phyloP scores from a whole-genome alignment of 2,113 vertebrate species.

The Nycticryphes semicollaris region DNA sequence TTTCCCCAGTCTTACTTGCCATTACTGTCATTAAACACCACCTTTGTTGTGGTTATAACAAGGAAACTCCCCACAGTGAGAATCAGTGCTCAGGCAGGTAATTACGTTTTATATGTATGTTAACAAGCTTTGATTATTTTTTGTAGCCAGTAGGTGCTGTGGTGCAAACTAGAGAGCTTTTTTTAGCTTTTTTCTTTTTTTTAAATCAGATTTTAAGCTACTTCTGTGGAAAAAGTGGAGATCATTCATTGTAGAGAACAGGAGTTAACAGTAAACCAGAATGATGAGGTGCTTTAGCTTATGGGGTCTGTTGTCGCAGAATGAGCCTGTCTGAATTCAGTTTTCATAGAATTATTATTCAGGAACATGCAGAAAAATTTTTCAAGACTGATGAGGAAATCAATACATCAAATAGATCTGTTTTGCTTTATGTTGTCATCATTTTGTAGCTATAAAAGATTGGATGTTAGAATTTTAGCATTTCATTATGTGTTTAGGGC shows the following conservation, averaged over 20 bases:
- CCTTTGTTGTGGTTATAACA: constrained; percentile 14
- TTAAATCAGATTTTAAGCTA: not conserved
- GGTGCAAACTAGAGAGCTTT: not conserved
- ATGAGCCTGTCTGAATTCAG: not conserved
- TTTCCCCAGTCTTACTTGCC: not conserved
- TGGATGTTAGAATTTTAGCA: not conserved
- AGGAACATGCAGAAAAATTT: not conserved
- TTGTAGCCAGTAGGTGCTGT: not conserved
- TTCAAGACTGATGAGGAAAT: not conserved
- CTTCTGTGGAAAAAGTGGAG: not conserved
- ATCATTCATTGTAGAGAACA: not conserved
- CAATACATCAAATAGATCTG: not conserved
- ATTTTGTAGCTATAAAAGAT: not conserved
- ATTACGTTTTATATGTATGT: constrained; percentile 8
- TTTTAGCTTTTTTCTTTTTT: not conserved
- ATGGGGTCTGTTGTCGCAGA: not conserved
- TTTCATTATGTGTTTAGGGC: not conserved
- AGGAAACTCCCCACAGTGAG: constrained; percentile 26
- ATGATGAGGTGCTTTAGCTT: not conserved
- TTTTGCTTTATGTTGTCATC: not conserved
- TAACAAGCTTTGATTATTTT: constrained; percentile 36
- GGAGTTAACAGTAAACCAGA: not conserved
- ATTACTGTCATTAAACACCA: not conserved
- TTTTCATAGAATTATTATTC: not conserved
- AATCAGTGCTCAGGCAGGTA: constrained; percentile 25